phyloP scores from a whole-genome alignment of 2,797 vertebrate genomes.

The Eulemur coronatus region DNA sequence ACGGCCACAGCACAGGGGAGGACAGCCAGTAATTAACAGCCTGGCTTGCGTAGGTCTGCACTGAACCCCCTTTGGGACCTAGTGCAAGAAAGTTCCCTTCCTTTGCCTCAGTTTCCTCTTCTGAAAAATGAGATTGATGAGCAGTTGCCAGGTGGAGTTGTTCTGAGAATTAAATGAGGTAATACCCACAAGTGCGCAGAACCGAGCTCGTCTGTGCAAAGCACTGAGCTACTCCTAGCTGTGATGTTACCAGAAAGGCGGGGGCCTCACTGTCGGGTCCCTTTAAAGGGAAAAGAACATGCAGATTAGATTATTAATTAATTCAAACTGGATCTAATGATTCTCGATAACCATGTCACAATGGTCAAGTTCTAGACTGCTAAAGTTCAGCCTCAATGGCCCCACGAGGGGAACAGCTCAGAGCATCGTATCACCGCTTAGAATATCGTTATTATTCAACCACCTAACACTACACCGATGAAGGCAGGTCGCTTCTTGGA shows the following conservation, averaged over 20 bases:
- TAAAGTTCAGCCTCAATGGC: no score
- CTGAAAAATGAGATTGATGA: neutral
- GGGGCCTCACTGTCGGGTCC: neutral
- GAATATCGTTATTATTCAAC: neutral
- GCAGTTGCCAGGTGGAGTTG: neutral
- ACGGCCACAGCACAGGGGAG: fast-evolving
- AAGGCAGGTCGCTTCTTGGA: neutral
- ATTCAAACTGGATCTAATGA: neutral
- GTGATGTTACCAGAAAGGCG: no score
- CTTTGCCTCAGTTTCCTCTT: neutral
- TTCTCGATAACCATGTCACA: neutral
- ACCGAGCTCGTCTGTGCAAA: neutral
- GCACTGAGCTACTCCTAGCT: neutral
- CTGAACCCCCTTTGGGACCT: neutral
- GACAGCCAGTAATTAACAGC: neutral
- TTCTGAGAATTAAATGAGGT: neutral
- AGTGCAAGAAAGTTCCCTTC: neutral
- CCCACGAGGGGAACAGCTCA: neutral
- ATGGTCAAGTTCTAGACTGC: neutral
- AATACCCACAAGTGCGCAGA: neutral
- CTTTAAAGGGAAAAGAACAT: neutral
- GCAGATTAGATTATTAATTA: neutral
- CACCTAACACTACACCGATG: fast-evolving
- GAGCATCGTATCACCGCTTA: fast-evolving
- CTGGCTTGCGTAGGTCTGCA: fast-evolving